These are phyloP conservation scores for Parazoanthus swiftii DNA, from an alignment of 92 coral and sea anemone genomes.

Conservation along the genomic window DNA sequence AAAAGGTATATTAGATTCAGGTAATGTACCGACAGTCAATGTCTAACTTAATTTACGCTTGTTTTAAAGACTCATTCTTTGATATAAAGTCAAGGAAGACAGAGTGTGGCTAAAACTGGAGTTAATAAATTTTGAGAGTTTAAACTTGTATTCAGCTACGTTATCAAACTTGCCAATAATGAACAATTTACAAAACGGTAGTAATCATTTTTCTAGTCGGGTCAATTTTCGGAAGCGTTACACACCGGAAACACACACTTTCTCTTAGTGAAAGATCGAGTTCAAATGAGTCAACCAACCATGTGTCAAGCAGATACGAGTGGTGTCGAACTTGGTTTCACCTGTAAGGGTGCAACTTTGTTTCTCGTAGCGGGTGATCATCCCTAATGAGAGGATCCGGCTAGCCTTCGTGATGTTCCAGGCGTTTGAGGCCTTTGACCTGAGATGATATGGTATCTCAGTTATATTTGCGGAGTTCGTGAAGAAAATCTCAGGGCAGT, in stretches of 20 bases:
- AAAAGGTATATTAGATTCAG: constrained; percentile 12
- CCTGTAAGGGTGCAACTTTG: constrained; percentile 46
- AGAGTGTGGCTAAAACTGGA: constrained; percentile 4
- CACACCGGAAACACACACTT: constrained; percentile 9
- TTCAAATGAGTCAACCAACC: constrained; percentile 37
- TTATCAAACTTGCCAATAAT: constrained; percentile 17
- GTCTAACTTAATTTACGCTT: constrained; percentile 14
- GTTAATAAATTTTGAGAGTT: not conserved
- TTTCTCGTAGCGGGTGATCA: constrained; percentile 44
- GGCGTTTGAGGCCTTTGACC: constrained; percentile 10
- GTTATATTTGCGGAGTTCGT: not conserved
- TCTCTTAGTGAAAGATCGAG: constrained; percentile 19
- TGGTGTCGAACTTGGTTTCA: constrained; percentile 28
- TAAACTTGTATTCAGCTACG: not conserved
- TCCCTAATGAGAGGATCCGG: constrained; percentile 39
- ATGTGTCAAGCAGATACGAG: constrained; percentile 35
- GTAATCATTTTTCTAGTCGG: not conserved
- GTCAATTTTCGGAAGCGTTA: constrained; percentile 17
- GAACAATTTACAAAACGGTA: not conserved
- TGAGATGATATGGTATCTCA: constrained; percentile 50
- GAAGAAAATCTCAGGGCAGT: not conserved
- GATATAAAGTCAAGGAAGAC: constrained; percentile 16
- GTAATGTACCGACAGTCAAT: not conserved
- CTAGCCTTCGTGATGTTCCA: constrained; percentile 46
- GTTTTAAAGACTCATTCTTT: constrained; percentile 8